phyloP scores from a whole-genome alignment of 1,140 invertebrate species.

The Pseudomyrmex dendroicus region DNA sequence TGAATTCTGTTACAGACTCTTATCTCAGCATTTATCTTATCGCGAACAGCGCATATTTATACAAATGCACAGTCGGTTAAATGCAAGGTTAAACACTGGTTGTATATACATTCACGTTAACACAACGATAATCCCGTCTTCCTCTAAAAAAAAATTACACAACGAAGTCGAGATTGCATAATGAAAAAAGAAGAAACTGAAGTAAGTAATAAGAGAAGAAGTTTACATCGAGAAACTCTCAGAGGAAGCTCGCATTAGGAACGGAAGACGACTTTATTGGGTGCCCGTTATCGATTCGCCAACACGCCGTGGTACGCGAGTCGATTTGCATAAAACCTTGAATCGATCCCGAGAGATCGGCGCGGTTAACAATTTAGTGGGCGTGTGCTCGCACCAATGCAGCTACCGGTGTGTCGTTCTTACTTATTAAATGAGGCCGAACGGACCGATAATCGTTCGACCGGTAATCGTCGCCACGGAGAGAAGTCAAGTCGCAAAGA shows the following conservation, averaged over 20 bases:
- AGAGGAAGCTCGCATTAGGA: conserved; percentile 5
- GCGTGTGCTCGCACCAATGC: conserved; percentile 62
- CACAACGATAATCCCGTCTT: not conserved
- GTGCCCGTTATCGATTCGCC: conserved; percentile 61
- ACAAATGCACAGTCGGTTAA: conserved; percentile 5
- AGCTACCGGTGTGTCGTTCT: conserved; percentile 59
- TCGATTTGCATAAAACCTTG: conserved; percentile 72
- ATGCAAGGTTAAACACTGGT: not conserved
- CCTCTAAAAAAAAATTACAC: not conserved
- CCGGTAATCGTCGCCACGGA: conserved; percentile 5
- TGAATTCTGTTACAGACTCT: not conserved
- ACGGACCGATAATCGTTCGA: conserved; percentile 46
- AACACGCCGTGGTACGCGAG: not conserved
- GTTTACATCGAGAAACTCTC: conserved; percentile 15
- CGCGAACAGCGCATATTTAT: not conserved
- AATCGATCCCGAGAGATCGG: conserved; percentile 52
- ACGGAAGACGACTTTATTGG: conserved; percentile 65
- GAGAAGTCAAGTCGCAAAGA: conserved; percentile 4
- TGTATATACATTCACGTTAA: not conserved
- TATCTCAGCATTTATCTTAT: not conserved
- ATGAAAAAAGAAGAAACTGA: no score
- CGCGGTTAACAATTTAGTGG: conserved; percentile 67
- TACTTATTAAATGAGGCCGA: conserved; percentile 59
- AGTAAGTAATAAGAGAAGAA: not conserved
- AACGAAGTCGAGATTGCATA: not conserved